Evolutionary conservation across 2,113 vertebrate genomes (phyloP).

Genomic region (Donacobius atricapilla): DNA sequence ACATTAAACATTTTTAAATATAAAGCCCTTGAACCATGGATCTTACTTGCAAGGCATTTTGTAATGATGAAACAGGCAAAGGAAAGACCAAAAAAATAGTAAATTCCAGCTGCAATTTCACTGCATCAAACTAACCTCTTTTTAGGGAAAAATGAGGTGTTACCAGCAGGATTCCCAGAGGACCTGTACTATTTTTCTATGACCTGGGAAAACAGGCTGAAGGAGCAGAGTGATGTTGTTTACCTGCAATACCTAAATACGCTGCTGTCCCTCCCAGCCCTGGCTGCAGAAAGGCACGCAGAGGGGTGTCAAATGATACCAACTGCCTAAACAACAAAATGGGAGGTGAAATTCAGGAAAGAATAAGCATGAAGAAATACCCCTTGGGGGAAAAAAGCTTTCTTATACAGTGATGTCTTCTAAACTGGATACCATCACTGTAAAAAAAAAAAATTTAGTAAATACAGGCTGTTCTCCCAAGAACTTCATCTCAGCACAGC

Average conservation of each 20-base stretch:
- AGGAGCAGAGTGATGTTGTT: background rate
- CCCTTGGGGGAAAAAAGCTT: fast-evolving
- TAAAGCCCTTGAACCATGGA: background rate
- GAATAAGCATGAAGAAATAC: background rate
- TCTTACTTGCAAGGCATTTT: background rate
- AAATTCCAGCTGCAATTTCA: background rate
- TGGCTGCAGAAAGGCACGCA: background rate
- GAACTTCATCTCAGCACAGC: background rate
- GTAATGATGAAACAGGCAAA: background rate
- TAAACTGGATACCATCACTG: background rate
- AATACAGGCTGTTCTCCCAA: background rate
- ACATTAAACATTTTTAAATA: background rate
- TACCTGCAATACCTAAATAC: background rate
- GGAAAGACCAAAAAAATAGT: background rate
- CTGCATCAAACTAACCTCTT: background rate
- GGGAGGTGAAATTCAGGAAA: background rate
- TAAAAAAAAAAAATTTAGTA: background rate
- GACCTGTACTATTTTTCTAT: background rate
- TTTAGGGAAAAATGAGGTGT: background rate
- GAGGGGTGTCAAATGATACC: background rate
- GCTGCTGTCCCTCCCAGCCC: background rate
- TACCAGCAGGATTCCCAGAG: background rate
- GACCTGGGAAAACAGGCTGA: background rate
- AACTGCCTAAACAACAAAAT: background rate
- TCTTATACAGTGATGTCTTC: background rate